Evolutionary conservation across 2,888 invertebrate species (phyloP), one percentile per base, ranked within the genome.

Genomic region (Andricus curvator): DNA sequence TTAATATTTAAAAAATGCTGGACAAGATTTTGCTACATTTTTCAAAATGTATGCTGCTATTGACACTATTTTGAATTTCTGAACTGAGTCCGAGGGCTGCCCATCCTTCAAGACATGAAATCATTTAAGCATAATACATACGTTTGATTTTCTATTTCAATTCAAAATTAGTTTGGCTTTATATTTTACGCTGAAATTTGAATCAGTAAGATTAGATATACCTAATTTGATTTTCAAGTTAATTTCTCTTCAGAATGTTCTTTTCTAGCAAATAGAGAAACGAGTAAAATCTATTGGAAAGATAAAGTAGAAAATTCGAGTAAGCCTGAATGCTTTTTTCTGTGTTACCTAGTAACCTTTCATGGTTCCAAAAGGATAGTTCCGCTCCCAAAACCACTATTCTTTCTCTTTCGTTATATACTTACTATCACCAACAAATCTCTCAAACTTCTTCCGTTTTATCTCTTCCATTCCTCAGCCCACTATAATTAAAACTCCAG

Each of bases 361-460:
- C 51, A 70, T 70, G 51, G 29, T 51, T 70, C 56, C 48, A 48
- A 4, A 15, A 48, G 48, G 15, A 48, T 48, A 15, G 48, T 48
- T 48, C 1, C n/a, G n/a, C 11, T 51, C 51, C 29, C 51, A 51
- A 33, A 51, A 70, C 4, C 48, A 48, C 68, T 68, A 25, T 48
- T 48, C 29, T 17, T 11, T 68, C 48, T 22, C 48, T 25, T 70
- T 70, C 70, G 51, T 29, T 51, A 66, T 66, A 22, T 56, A n/a
- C 70, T 4, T 51, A 25, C 70, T 70, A 51, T 70, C 48, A 51
- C 51, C 70, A 70, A 70, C 51, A 48, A 70, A 70, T 70, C 70
- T 70, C 2, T 3, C 22, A 48, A 17, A 44, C 68, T 70, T 51
- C 29, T 70, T 70, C 29, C 17, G 48, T 29, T 70, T 70, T 70